Evolutionary conservation across 2,888 invertebrate genomes (phyloP).

Genomic region (Morpho deidamia): DNA sequence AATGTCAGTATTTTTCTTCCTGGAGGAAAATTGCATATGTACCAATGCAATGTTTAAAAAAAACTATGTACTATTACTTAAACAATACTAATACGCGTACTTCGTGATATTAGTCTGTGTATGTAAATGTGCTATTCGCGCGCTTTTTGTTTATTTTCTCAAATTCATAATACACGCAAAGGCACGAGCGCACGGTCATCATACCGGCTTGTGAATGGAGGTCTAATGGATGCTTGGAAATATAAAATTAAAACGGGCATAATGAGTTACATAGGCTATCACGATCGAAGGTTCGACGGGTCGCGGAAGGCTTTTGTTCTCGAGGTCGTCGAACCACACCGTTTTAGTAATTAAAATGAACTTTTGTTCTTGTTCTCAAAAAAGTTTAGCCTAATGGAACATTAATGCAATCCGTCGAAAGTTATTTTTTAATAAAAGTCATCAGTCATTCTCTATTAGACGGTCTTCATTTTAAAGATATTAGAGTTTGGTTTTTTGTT

Average conservation of each 20-base stretch:
- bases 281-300: conserved; percentile 46
- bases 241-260: conserved; percentile 67
- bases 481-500: conserved; percentile 1
- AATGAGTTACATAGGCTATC: conserved; percentile 65
- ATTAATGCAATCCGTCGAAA: conserved; percentile 29
- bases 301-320: conserved; percentile 54
- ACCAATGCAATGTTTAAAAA: no score
- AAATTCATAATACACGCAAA: conserved; percentile 27
- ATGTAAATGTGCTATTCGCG: conserved; percentile 6
- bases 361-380: conserved; percentile 42
- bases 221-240: conserved; percentile 60
- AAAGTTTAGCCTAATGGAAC: conserved; percentile 31
- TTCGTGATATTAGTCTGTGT: no score
- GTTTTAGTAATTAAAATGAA: conserved; percentile 56
- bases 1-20: no score
- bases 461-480: conserved; percentile 3
- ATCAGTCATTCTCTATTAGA: conserved; percentile 20
- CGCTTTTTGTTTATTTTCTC: conserved; percentile 40
- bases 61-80: no score
- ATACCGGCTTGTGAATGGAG: conserved; percentile 53
- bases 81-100: no score
- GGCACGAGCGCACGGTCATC: conserved; percentile 49
- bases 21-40: no score
- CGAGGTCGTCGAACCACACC: conserved; percentile 44
- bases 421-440: conserved; percentile 27